A percentile compares a stretch with the other conserved stretches of the same genome.
phyloP scores from a whole-genome alignment of 2,888 invertebrate species.

The Stramonita haemastoma region DNA sequence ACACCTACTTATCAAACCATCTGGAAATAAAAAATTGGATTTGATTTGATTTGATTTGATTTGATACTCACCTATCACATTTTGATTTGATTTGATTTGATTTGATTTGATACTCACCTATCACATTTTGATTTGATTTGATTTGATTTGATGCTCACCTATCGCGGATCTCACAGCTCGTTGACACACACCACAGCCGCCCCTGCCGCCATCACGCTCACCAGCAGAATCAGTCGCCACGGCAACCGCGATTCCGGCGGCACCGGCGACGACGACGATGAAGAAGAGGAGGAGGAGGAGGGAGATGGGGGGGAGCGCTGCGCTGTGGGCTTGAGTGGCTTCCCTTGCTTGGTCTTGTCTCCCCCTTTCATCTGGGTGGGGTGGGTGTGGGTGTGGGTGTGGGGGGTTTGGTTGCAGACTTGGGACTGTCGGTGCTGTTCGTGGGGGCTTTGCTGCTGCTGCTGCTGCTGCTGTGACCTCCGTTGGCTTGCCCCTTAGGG shows the following conservation, averaged over 20 bases:
- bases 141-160: too few species aligned
- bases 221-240: constrained; percentile 15
- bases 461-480: not conserved
- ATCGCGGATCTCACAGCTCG: not conserved
- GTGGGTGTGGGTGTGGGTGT: not conserved
- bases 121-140: not conserved
- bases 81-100: too few species aligned
- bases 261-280: not conserved
- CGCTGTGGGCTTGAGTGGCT: not conserved
- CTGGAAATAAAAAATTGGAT: too few species aligned
- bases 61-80: not conserved
- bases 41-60: too few species aligned
- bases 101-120: not conserved
- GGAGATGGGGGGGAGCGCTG: not conserved
- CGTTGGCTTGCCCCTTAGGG: not conserved
- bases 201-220: not conserved
- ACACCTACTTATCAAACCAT: too few species aligned
- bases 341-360: not conserved
- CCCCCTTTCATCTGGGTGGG: not conserved
- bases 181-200: not conserved
- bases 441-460: not conserved
- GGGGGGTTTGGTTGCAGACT: not conserved
- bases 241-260: not conserved
- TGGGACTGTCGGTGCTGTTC: not conserved
- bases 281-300: not conserved